Percentiles rank a stretch among this genome's conserved stretches.
Evolutionary conservation across 2,888 invertebrate species (phyloP).

Genomic region (Callyntrura sp.): DNA sequence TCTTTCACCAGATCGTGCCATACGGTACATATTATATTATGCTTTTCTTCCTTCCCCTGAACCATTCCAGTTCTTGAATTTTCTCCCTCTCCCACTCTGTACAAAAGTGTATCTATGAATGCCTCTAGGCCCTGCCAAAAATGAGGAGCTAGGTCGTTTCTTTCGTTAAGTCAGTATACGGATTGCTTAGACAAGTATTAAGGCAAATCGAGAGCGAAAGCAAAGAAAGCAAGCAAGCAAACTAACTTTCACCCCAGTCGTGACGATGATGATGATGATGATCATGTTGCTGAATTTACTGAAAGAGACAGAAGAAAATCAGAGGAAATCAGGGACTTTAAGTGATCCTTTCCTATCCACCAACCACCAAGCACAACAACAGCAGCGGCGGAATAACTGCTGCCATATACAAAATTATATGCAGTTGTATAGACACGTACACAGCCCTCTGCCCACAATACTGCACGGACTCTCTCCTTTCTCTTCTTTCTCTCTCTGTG

Average conservation of each 20-base stretch:
- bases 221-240: conserved; percentile 2
- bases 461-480: too few relatives aligned
- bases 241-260: conserved; percentile 7
- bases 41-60: not conserved
- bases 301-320: conserved; percentile 69
- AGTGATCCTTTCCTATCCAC: conserved; percentile 73
- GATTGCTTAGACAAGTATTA: conserved; percentile 77
- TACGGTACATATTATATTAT: conserved; percentile 66
- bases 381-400: too few relatives aligned
- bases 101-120: not conserved
- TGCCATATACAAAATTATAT: conserved; percentile 52
- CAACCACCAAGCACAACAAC: too few relatives aligned
- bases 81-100: not conserved
- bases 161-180: conserved; percentile 57
- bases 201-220: conserved; percentile 53
- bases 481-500: not conserved
- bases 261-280: not conserved
- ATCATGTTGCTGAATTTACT: conserved; percentile 53
- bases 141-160: conserved; percentile 74
- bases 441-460: too few relatives aligned
- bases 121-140: conserved; percentile 73
- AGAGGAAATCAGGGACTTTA: conserved; percentile 77
- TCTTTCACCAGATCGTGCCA: conserved; percentile 43
- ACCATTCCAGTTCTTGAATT: conserved; percentile 48
- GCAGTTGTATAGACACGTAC: too few relatives aligned